Conservation (phyloP, 2,113 vertebrate genomes). For the Anseranas semipalmata region DNA sequence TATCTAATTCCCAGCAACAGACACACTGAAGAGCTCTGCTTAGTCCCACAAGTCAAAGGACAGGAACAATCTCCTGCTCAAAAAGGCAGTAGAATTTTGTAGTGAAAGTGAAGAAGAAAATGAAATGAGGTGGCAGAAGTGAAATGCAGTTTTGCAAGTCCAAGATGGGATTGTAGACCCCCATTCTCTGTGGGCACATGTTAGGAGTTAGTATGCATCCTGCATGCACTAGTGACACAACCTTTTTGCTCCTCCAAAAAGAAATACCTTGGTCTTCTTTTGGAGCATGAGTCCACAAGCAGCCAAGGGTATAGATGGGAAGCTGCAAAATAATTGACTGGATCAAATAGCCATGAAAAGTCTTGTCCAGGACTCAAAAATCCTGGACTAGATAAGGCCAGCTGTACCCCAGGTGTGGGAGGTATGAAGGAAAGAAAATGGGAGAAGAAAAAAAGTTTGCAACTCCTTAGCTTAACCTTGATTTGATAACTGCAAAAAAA, state of each 20-base stretch:
- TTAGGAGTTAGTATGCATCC: neutral
- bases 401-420: neutral
- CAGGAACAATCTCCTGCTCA: neutral
- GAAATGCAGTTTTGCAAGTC: neutral
- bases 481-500: neutral
- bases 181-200: accelerated
- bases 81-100: neutral
- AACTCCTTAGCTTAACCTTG: neutral
- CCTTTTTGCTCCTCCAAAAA: neutral
- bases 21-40: neutral
- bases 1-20: neutral
- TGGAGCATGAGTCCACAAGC: neutral
- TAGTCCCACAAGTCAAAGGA: neutral
- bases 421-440: neutral
- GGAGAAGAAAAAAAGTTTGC: neutral
- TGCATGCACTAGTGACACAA: neutral
- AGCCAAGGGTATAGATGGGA: neutral
- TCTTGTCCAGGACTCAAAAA: neutral
- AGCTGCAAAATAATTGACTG: neutral
- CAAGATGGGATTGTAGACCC: neutral
- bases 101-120: neutral
- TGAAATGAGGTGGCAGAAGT: neutral
- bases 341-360: neutral
- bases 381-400: neutral
- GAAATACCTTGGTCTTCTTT: neutral